Base-by-base conservation (phyloP, 1,140 invertebrate species). In the Aporrectodea caliginosa region DNA sequence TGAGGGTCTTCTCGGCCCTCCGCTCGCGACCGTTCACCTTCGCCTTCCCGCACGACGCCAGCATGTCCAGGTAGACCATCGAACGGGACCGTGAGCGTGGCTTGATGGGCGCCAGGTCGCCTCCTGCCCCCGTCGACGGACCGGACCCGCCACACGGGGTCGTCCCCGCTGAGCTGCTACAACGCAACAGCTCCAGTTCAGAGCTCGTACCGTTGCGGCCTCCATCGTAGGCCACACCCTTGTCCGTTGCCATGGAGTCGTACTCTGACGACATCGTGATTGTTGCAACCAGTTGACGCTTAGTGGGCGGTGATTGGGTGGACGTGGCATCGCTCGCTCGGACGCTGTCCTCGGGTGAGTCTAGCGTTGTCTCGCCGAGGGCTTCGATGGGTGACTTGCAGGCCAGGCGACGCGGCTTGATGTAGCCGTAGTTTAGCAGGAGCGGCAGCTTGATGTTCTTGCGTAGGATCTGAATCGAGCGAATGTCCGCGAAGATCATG, bases 401-500 rank as follows among this genome's bases (percentile, higher is more conserved):
- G 6, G 43, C 43, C 43, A 58, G 43, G 43, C 43, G 6, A 22
- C 43, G 6, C 43, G 43, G 43, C 43, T 22, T 6, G 43, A 58
- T 22, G 43, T 58, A 58, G 43, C 6, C 43, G 43, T 58, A 58
- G 43, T 58, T 58, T 6, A 58, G 43, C 22, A 58, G 43, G 22
- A 77, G 2, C 34, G 35, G 35, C 2, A 77, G 27, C n/a, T 77
- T 69, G n/a, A 69, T 14, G 35, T 69, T 16, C 34, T 35, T 75
- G 29, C 78, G 72, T 16, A 87, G 80, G 29, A 81, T 84, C 35
- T 85, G 83, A 58, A 87, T 86, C 80, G 86, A 86, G 27, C 82
- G 81, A 0, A 85, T 84, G 85, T 98, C 98, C 12, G 98, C 96
- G 82, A 96, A 93, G 35, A 95, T 94, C 95, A 98, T 98, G 82